Conservation (phyloP, 1,140 invertebrate genomes). For the Drosophila subobscura region DNA sequence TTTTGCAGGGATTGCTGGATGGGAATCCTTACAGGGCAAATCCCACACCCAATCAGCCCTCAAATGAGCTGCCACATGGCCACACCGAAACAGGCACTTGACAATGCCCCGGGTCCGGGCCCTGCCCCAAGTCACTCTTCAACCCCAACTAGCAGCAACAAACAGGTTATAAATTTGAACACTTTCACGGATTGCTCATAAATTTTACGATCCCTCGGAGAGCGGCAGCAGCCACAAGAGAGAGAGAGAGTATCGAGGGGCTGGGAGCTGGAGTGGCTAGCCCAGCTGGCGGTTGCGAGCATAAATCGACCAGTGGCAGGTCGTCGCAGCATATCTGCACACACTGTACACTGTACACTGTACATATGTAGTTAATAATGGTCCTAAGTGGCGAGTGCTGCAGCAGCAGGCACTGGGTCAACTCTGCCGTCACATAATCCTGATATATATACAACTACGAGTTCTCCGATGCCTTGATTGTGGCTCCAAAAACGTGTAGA, state of each 20-base stretch:
- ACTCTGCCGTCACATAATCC: conserved; percentile 29
- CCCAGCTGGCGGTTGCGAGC: not conserved
- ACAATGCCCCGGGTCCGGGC: not conserved
- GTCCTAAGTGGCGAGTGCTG: not conserved
- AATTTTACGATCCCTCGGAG: conserved; percentile 54
- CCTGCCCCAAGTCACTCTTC: conserved; percentile 3
- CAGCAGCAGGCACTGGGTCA: conserved; percentile 9
- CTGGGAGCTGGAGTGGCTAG: not conserved
- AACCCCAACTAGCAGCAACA: conserved; percentile 10
- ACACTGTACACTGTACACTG: no score
- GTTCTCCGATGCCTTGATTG: conserved; percentile 1
- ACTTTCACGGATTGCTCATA: conserved; percentile 61
- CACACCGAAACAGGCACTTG: not conserved
- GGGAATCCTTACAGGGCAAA: no score
- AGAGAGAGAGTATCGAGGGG: not conserved
- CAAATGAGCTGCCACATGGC: no score
- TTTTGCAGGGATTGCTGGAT: conserved; percentile 12
- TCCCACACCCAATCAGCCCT: no score
- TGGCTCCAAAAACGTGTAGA: not conserved
- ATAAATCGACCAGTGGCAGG: conserved; percentile 38
- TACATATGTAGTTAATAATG: conserved; percentile 12
- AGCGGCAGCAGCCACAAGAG: not conserved
- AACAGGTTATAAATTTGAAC: conserved; percentile 51
- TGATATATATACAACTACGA: conserved; percentile 4
- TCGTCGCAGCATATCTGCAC: conserved; percentile 15